Conservation (phyloP, 2,888 invertebrate genomes). For the Creontiades dilutus region DNA sequence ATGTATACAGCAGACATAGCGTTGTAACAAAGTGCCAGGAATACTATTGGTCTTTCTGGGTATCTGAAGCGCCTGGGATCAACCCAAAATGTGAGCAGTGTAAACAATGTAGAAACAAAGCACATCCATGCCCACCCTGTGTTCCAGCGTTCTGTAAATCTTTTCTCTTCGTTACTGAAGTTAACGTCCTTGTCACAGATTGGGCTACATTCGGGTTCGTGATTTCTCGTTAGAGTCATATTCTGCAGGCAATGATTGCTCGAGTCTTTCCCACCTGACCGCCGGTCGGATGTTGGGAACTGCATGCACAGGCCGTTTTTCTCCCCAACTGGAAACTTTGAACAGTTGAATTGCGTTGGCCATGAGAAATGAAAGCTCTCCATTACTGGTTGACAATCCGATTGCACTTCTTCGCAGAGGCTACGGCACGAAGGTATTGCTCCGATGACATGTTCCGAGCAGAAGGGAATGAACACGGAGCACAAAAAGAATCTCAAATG, state of each 20-base stretch:
- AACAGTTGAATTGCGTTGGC: conserved; percentile 88
- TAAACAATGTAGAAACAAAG: conserved; percentile 89
- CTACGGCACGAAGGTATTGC: conserved; percentile 92
- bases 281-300: conserved; percentile 78
- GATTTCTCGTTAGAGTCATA: conserved; percentile 63
- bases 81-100: conserved; percentile 91
- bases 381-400: conserved; percentile 86
- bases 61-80: conserved; percentile 92
- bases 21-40: conserved; percentile 92
- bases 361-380: conserved; percentile 83
- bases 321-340: conserved; percentile 86
- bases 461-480: conserved; percentile 93
- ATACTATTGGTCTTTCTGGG: conserved; percentile 94
- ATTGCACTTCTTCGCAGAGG: conserved; percentile 88
- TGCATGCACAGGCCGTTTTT: conserved; percentile 88
- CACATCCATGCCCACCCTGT: conserved; percentile 88
- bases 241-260: conserved; percentile 77
- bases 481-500: conserved; percentile 92
- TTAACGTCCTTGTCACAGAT: conserved; percentile 85
- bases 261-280: conserved; percentile 78
- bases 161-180: conserved; percentile 84
- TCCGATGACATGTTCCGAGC: conserved; percentile 91
- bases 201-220: conserved; percentile 82
- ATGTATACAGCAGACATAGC: conserved; percentile 87
- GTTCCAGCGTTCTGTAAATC: conserved; percentile 82